These are phyloP conservation scores for Struthidea cinerea DNA, from an alignment of 2,113 vertebrate genomes.

Conservation along the genomic window DNA sequence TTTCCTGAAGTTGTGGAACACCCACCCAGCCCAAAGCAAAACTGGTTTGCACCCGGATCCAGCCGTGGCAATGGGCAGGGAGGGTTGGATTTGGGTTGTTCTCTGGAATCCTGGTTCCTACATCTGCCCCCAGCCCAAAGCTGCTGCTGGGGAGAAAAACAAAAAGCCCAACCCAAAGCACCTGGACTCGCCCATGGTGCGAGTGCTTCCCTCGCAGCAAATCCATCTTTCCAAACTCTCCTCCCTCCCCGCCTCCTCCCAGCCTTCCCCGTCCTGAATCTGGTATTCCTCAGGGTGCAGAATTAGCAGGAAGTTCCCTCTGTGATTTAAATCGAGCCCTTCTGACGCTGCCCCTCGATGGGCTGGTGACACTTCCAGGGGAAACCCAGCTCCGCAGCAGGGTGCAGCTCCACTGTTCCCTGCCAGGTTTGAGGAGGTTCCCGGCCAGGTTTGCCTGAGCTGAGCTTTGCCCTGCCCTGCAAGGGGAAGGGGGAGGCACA, in stretches of 20 bases:
- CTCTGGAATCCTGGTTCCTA: neutral
- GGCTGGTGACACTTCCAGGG: constrained; percentile 19
- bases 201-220: neutral
- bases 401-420: neutral
- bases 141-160: neutral
- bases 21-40: neutral
- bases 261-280: neutral
- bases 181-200: neutral
- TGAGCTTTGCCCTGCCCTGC: neutral
- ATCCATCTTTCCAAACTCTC: neutral
- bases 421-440: neutral
- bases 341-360: neutral
- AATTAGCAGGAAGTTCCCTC: neutral
- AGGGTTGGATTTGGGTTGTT: neutral
- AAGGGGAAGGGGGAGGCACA: neutral
- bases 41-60: neutral
- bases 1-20: neutral
- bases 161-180: neutral
- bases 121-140: neutral
- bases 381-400: neutral
- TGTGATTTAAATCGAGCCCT: constrained; percentile 6
- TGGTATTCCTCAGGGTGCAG: neutral
- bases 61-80: neutral
- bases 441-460: constrained; percentile 7
- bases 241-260: neutral